Conservation (phyloP, 2,113 vertebrate genomes). For the Lepidiolamprologus cunningtoni region DNA sequence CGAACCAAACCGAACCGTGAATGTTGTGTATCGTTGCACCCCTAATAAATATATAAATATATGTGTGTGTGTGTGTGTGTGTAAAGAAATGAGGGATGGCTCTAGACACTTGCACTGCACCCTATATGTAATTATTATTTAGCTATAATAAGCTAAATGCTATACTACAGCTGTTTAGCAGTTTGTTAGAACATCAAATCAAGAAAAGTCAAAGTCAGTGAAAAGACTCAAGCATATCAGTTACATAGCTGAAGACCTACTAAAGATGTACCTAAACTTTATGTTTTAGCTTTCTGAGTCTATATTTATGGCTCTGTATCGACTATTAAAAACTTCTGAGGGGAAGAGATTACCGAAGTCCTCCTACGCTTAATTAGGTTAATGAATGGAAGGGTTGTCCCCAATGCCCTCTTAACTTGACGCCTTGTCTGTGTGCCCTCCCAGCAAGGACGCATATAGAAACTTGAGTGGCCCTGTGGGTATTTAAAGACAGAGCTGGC, state of each 20-base stretch:
- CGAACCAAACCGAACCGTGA: too few species aligned
- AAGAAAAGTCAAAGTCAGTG: not conserved
- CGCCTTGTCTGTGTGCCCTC: not conserved
- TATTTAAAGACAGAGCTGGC: slow-evolving; percentile 48
- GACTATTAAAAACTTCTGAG: not conserved
- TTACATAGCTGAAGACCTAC: not conserved
- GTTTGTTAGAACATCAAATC: not conserved
- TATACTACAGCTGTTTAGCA: not conserved
- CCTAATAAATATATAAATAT: not conserved
- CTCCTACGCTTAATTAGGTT: not conserved
- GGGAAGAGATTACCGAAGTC: not conserved
- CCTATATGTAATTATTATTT: not conserved
- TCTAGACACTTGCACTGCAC: not conserved
- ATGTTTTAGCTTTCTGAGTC: not conserved
- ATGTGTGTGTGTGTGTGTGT: not conserved
- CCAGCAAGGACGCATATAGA: not conserved
- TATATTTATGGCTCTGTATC: not conserved
- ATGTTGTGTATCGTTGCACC: too few species aligned
- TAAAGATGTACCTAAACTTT: not conserved
- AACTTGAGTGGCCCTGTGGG: not conserved
- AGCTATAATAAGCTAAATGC: not conserved
- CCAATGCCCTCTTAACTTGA: not conserved
- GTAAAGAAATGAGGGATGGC: not conserved
- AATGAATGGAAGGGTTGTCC: not conserved
- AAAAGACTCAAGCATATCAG: not conserved